These are phyloP conservation scores for Murina feae DNA, from an alignment of 2,113 vertebrate genomes.

Conservation along the genomic window DNA sequence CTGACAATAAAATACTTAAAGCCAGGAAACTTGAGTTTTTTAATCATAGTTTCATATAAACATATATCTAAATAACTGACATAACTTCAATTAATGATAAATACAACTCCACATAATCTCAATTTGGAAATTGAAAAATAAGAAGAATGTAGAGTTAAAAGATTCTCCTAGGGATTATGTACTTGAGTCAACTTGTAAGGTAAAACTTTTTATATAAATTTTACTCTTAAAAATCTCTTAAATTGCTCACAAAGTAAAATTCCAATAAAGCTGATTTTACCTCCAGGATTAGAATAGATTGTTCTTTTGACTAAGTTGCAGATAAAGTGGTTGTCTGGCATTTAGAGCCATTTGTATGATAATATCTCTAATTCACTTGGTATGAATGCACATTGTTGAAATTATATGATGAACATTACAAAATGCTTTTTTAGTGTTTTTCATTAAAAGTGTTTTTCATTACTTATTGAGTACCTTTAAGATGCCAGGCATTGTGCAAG, in stretches of 20 bases:
- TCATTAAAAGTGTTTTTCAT: too few relatives aligned
- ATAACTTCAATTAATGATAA: background rate
- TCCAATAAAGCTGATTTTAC: slow-evolving; percentile 23
- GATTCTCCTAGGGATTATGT: background rate
- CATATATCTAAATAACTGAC: background rate
- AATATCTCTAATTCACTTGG: slow-evolving; percentile 3
- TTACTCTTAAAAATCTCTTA: background rate
- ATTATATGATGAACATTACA: background rate
- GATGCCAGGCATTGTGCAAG: background rate
- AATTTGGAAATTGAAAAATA: background rate
- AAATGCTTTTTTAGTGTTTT: background rate
- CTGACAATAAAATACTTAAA: slow-evolving; percentile 30
- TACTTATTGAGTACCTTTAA: background rate
- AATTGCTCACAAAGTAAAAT: background rate
- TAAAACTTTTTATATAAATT: background rate
- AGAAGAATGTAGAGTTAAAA: background rate
- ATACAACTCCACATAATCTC: background rate
- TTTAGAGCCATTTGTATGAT: background rate
- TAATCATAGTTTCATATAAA: background rate
- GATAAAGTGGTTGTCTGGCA: background rate
- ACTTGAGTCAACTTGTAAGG: background rate
- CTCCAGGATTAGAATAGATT: background rate
- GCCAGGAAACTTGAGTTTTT: background rate
- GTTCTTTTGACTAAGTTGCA: background rate
- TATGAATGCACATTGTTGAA: background rate